Evolutionary conservation across 1,140 invertebrate species (phyloP), one percentile per base, ranked within the genome.

Genomic region (Eubasilissa regina): DNA sequence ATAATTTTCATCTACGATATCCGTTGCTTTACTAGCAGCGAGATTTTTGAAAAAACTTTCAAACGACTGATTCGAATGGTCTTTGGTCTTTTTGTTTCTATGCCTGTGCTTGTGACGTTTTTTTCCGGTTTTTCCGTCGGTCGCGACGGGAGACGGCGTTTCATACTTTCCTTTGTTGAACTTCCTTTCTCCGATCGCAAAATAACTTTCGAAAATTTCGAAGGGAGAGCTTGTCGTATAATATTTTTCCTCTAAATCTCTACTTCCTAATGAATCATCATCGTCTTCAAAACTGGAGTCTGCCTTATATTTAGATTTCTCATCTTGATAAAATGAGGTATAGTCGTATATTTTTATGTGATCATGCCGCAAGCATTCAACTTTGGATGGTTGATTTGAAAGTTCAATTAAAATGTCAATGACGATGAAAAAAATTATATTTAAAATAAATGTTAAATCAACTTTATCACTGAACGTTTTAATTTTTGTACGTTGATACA

Each of bases 91-190:
- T 43, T 74, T 79, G 15, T 78, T 78, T 77, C 78, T 82, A 25
- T 82, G 81, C 58, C 81, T 77, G 51, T 82, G 81, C 48, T 66
- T 82, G 78, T 82, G 81, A 58, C 80, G 81, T 60, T 82, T 82
- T 13, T 15, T 70, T 0, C 79, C 75, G 7, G 77, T 79, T 81
- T 81, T 81, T 13, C 58, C 77, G 53, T 70, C 77, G 12, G 81
- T 66, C 25, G 19, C n/a, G 10, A 25, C 56, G 53, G 62, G 13
- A 21, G 80, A 35, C 4, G 72, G 21, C 17, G 13, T 78, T 35
- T 79, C 74, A 48, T 77, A 47, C 17, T 75, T 60, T 45, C 75
- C 78, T 12, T 58, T 78, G 35, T 66, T 21, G 4, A 48, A 7
- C 15, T 48, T 72, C 43, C 73, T 77, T n/a, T 55, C 81, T 60